These are phyloP conservation scores for Meandrusa payeni DNA, from an alignment of 2,888 invertebrate genomes.

Conservation along the genomic window DNA sequence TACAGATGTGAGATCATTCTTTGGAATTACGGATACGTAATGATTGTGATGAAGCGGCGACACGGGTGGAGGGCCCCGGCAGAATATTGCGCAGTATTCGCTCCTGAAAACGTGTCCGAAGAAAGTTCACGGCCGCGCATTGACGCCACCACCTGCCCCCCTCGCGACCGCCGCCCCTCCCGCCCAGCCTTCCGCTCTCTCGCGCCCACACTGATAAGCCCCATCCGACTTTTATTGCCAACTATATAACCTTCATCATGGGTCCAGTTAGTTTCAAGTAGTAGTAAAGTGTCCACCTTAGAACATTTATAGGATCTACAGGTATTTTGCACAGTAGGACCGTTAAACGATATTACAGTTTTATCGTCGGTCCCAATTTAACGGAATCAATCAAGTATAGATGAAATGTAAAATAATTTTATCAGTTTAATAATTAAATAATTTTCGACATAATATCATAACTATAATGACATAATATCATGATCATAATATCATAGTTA, in stretches of 20 bases:
- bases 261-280: slow-evolving; percentile 28
- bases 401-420: too few species aligned
- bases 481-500: too few species aligned
- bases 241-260: slow-evolving; percentile 31
- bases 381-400: too few species aligned
- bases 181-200: slow-evolving; percentile 39
- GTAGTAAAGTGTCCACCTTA: slow-evolving; percentile 1
- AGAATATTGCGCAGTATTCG: slow-evolving; percentile 74
- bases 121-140: slow-evolving; percentile 81
- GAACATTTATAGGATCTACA: slow-evolving; percentile 8
- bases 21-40: slow-evolving; percentile 28
- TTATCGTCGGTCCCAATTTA: too few species aligned
- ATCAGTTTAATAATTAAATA: too few species aligned
- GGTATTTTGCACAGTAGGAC: slow-evolving; percentile 1
- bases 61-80: slow-evolving; percentile 49
- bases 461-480: too few species aligned
- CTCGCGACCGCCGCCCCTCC: slow-evolving; percentile 34
- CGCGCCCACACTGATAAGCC: slow-evolving; percentile 36
- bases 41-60: slow-evolving; percentile 30
- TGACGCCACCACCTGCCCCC: slow-evolving; percentile 69
- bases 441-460: too few species aligned
- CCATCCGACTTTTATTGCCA: slow-evolving; percentile 29
- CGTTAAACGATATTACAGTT: slow-evolving; percentile 3
- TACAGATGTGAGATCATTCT: slow-evolving; percentile 22
- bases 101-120: slow-evolving; percentile 79